Conservation (phyloP, 2,113 vertebrate species). For the Rhinoderma darwinii region DNA sequence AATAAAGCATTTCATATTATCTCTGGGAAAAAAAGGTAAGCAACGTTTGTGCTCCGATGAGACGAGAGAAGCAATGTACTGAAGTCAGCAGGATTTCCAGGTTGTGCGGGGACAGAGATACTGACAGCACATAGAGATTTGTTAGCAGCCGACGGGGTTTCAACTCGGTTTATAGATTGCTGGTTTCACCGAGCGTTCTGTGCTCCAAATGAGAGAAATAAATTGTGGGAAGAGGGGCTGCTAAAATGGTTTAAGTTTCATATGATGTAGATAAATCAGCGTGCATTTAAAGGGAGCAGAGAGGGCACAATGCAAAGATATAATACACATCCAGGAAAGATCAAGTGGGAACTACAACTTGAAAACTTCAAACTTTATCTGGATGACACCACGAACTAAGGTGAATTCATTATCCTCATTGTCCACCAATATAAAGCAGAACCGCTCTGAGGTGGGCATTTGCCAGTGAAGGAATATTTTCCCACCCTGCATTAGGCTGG, state of each 20-base stretch:
- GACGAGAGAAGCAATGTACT: constrained; percentile 15
- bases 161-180: constrained; percentile 22
- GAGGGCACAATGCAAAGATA: constrained; percentile 1
- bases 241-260: constrained; percentile 31
- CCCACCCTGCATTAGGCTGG: too few relatives aligned
- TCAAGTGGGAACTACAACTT: constrained; percentile 1
- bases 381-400: not conserved
- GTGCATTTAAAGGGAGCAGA: constrained; percentile 16
- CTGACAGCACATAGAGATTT: constrained; percentile 23
- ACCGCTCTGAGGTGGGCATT: too few relatives aligned
- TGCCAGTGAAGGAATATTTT: too few relatives aligned
- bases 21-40: not conserved
- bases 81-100: constrained; percentile 38
- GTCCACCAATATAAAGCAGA: too few relatives aligned
- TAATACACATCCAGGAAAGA: not conserved
- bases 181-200: constrained; percentile 10
- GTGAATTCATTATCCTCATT: too few relatives aligned
- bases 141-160: constrained; percentile 29
- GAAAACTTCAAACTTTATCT: not conserved
- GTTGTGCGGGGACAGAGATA: constrained; percentile 18
- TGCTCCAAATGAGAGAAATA: constrained; percentile 38
- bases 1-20: constrained; percentile 16
- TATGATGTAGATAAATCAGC: constrained; percentile 33
- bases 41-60: not conserved
- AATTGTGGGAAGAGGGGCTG: constrained; percentile 36